Base-by-base conservation (phyloP, 2,797 vertebrate species). In the Chiloscyllium punctatum region DNA sequence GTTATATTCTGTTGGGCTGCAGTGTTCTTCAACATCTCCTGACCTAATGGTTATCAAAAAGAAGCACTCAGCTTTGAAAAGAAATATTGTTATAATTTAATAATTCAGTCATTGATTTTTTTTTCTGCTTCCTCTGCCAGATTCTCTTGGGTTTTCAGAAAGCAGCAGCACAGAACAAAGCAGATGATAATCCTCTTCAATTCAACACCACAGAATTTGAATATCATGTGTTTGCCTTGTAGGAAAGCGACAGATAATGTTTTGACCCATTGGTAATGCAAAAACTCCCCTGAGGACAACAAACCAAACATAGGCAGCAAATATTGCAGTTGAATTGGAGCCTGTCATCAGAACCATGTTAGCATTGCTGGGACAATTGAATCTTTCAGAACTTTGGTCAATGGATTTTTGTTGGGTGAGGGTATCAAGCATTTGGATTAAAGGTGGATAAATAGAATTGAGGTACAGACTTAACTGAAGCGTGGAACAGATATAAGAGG, bases 81-180 rank as follows among this genome's bases (percentile, higher is more conserved):
- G 71, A 94, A 72, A 94, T 71, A 71, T 30, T 62, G 53, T 4
- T n/a, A 90, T 62, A 90, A 90, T 90, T 90, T 90, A 90, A 90
- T 90, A 90, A 90, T 72, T n/a, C 23, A 94, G 13, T 27, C 23
- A 94, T 94, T 71, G 92, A 94, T 94, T 94, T 94, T 71, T 42
- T 94, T 68, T 91, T 3, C 68, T 62, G 8, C 71, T 48, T 84
- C 82, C 82, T 25, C 82, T 90, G 87, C 11, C 53, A n/a, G 87
- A n/a, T 94, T 71, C 66, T 94, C 92, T 72, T 48, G 92, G 92
- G 92, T 42, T 69, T 69, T 69, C n/a, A 94, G 91, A 48, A 94
- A 42, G 91, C 91, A 94, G 66, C 11, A 94, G 92, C 13, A 69
- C 23, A 69, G 91, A 72, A 68, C 2, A 25, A 72, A 27, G 68